Evolutionary conservation across 2,888 invertebrate genomes (phyloP).

Genomic region (Andrena chrysosceles): DNA sequence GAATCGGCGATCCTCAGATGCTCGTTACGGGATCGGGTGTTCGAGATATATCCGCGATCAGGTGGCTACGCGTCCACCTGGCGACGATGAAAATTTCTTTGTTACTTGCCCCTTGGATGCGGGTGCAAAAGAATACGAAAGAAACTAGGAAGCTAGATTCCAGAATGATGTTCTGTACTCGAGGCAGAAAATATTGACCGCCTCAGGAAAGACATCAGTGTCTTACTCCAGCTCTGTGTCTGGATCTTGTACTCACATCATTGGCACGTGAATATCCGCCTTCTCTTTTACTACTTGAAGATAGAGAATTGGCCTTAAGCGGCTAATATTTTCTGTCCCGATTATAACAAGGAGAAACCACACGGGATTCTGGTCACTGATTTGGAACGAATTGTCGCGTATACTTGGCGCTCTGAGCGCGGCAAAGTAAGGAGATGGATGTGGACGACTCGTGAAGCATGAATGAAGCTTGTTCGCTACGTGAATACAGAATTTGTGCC

Average conservation of each 20-base stretch:
- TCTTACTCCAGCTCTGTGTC: neutral
- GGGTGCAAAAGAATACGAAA: slow-evolving; percentile 3
- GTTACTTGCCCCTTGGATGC: slow-evolving; percentile 23
- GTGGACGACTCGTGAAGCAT: neutral
- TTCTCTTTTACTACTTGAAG: no score
- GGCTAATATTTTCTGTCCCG: neutral
- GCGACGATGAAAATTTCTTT: slow-evolving; percentile 37
- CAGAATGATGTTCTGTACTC: neutral
- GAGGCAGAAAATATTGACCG: neutral
- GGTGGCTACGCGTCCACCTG: slow-evolving; percentile 22
- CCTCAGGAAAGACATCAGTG: neutral
- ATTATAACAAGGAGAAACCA: neutral
- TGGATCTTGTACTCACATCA: neutral
- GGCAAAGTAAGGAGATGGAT: neutral
- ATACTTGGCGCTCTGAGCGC: neutral
- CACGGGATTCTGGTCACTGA: neutral
- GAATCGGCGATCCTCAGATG: slow-evolving; percentile 1
- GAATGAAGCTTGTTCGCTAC: neutral
- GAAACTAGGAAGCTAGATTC: neutral
- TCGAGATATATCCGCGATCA: slow-evolving; percentile 32
- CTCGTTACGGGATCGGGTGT: slow-evolving; percentile 19
- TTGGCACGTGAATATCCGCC: neutral
- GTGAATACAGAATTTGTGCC: neutral
- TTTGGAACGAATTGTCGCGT: neutral
- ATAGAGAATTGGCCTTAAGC: neutral